Evolutionary conservation across 2,113 vertebrate genomes (phyloP), one percentile per base, ranked within the genome.

Genomic region (Synchiropus splendidus): DNA sequence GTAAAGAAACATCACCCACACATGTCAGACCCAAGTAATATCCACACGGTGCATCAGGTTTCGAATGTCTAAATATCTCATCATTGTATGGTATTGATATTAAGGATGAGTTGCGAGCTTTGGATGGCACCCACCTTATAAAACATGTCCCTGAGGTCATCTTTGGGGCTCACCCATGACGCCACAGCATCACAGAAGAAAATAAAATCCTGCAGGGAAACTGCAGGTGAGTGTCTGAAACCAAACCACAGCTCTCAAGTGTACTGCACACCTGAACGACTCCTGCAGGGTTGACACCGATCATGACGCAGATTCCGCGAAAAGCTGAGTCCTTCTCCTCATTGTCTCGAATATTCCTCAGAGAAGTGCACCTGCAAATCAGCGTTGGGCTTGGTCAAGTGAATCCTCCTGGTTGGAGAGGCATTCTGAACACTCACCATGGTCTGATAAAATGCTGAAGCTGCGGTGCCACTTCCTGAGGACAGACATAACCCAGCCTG

Each of bases 181-280:
- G 92, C 91, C 70, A 95, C 92, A 32, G 91, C 90, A 5, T 95
- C 92, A 43, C 91, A 95, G 78, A 95, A 95, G 81, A 95, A 94
- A 68, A 95, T 95, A 65, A 95, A 92, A 68, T 94, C 92, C 92
- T 95, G 67, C 10, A 78, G 39, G 64, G 43, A 55, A 11, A 34
- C n/a, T 0, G 33, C 3, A 12, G 5, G 48, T 42, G 51, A 42
- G 1, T 33, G 42, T 1, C n/a, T n/a, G n/a, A n/a, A n/a, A n/a
- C n/a, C n/a, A n/a, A n/a, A n/a, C n/a, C n/a, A n/a, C n/a, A n/a
- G n/a, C n/a, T n/a, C n/a, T n/a, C n/a, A n/a, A n/a, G n/a, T n/a
- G n/a, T n/a, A n/a, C n/a, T n/a, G n/a, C n/a, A n/a, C n/a, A 93
- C 92, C 90, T 95, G 92, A 47, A 97, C 90, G 1, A 93, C 92